Base-by-base conservation (phyloP, 1,140 invertebrate genomes). In the Bemisia tabaci region DNA sequence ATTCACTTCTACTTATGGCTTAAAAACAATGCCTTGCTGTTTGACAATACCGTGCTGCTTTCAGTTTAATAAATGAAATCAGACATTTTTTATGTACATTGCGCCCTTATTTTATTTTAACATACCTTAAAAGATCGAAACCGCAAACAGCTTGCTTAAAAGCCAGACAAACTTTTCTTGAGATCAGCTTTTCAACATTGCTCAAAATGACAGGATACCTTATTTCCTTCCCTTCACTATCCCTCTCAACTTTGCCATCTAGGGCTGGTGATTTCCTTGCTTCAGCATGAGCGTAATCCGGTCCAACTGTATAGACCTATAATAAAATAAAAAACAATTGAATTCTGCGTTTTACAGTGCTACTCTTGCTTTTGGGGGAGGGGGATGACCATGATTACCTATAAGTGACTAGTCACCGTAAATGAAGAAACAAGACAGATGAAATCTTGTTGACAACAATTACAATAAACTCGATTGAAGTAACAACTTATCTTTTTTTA, bases 141-240 rank as follows among this genome's bases (percentile, higher is more conserved):
- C 97, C 97, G 80, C 97, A 99, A 1, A 99, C 97, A 58, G 94
- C 98, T 83, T 99, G 97, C 79, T 97, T 96, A 77, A 99, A 99
- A 12, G 96, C 95, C 59, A 96, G 78, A 75, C 95, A 98, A 11
- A 99, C 95, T 82, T 97, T 97, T 68, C 96, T 83, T 1, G 97
- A 98, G 71, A 99, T 98, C n/a, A 98, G 80, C 80, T 99, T 99
- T 80, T 99, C 97, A 26, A 88, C 89, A 75, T 98, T 96, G 73
- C 90, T 95, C 25, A 99, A 78, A 74, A 99, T 97, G 23, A 72
- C 68, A 0, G 97, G 97, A 80, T 98, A 99, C 25, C 97, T 83
- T 67, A 99, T 95, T 83, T 99, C 97, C 76, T 98, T 98, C 26
- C 97, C 97, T 75, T 98, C 94, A 39, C 92, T 90, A 75, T 99